Percentiles rank a stretch among this genome's conserved stretches.
These are phyloP conservation scores for Macrobrachium nipponense DNA, from an alignment of 1,140 invertebrate species.

Conservation along the genomic window DNA sequence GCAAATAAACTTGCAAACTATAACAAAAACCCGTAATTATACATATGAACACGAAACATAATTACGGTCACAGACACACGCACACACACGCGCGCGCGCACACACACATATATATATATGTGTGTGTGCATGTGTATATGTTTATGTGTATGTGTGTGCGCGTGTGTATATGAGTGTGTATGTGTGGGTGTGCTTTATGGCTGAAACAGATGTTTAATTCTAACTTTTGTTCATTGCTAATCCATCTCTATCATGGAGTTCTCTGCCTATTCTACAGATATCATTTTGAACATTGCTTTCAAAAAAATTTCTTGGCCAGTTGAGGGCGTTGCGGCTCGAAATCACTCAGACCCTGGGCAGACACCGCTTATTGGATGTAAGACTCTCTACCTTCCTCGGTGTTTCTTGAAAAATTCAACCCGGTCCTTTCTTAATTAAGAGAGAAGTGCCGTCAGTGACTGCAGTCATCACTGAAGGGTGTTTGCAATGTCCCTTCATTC, in stretches of 20 bases:
- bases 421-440: too few species aligned
- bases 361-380: too few species aligned
- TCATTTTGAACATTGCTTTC: too few species aligned
- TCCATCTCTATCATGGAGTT: neutral
- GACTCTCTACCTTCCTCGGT: too few species aligned
- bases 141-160: conserved; percentile 31
- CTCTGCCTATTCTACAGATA: neutral
- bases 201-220: neutral
- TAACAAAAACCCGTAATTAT: neutral
- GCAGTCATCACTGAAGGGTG: too few species aligned
- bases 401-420: too few species aligned
- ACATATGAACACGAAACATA: neutral
- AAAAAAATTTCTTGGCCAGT: too few species aligned
- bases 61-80: conserved; percentile 19
- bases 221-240: neutral
- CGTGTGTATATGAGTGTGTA: conserved; percentile 27
- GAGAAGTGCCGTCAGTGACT: too few species aligned
- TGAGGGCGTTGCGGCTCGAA: too few species aligned
- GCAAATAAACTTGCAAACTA: neutral
- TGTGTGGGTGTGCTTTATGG: conserved; percentile 13
- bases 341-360: too few species aligned
- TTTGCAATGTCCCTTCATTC: too few species aligned
- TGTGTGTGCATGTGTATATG: conserved; percentile 29
- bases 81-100: too few species aligned
- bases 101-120: neutral